Evolutionary conservation across 2,888 invertebrate species (phyloP), one percentile per base, ranked within the genome.

Genomic region (Nomada fucata): DNA sequence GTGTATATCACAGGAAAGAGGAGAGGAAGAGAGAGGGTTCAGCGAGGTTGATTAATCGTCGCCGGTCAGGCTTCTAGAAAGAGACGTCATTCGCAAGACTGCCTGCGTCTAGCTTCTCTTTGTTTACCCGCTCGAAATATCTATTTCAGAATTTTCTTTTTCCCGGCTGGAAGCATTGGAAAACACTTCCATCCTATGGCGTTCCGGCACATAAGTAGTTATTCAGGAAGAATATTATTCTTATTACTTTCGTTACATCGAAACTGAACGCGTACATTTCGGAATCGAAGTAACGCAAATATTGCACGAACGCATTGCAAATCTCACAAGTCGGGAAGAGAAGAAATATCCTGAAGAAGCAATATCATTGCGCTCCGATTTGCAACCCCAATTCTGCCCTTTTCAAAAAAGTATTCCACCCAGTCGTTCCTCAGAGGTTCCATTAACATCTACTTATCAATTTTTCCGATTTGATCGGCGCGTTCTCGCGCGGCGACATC

Each of bases 41-140:
- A 76, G 82, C 69, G 76, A 79, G 83, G 81, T 89, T 90, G 90
- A 90, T 90, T 90, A 90, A 90, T 90, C 85, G 90, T 86, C 88
- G 86, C 84, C 79, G 86, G 81, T 82, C 86, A 86, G 82, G 79
- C 71, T 80, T 75, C 83, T 80, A 79, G 87, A 86, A 79, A 86
- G 84, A 91, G 88, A 89, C 85, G 82, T 87, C 84, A 84, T 80
- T 82, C 84, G 81, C 80, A 83, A 86, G 87, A 88, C 90, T 90
- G 89, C 86, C 86, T 88, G 77, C 86, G 86, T 87, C 90, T 89
- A 88, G 86, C 84, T 84, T 73, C 78, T 86, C 83, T 88, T 84
- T 87, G 87, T 87, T 88, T 86, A 87, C 82, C 80, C 74, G 53
- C 73, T 29, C 65, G 71, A 71, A 76, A 82, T 88, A 83, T 84